Percentiles rank a stretch among this genome's conserved stretches.
Conservation (phyloP, 2,113 vertebrate genomes). For the Phylloscopus whistleri region DNA sequence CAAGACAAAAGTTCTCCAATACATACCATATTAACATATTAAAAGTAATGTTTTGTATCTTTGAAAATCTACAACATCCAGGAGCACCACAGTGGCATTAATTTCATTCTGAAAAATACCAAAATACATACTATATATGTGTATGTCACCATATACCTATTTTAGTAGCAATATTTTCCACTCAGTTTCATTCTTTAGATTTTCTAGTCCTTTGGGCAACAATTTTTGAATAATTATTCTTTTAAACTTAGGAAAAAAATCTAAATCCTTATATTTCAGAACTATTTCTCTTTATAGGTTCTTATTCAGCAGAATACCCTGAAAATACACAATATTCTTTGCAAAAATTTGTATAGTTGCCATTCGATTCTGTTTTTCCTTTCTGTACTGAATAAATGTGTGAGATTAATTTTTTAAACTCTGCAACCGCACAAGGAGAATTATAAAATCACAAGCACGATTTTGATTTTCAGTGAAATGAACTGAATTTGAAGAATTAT, state of each 20-base stretch:
- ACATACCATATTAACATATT: neutral
- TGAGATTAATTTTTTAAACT: neutral
- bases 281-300: neutral
- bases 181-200: neutral
- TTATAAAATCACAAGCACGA: accelerated
- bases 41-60: neutral
- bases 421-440: neutral
- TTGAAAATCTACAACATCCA: neutral
- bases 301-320: neutral
- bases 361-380: neutral
- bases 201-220: neutral
- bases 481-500: neutral
- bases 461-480: neutral
- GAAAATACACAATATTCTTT: neutral
- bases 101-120: neutral
- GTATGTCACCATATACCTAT: neutral
- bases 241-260: neutral
- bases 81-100: neutral
- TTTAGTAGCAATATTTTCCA: neutral
- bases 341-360: neutral
- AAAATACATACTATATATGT: neutral
- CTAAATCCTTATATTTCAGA: neutral
- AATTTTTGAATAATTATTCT: neutral
- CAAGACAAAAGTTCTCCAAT: neutral
- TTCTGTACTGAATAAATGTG: neutral